Evolutionary conservation across 1,140 invertebrate species (phyloP), one percentile per base, ranked within the genome.

Genomic region (Choristoneura fumiferana): DNA sequence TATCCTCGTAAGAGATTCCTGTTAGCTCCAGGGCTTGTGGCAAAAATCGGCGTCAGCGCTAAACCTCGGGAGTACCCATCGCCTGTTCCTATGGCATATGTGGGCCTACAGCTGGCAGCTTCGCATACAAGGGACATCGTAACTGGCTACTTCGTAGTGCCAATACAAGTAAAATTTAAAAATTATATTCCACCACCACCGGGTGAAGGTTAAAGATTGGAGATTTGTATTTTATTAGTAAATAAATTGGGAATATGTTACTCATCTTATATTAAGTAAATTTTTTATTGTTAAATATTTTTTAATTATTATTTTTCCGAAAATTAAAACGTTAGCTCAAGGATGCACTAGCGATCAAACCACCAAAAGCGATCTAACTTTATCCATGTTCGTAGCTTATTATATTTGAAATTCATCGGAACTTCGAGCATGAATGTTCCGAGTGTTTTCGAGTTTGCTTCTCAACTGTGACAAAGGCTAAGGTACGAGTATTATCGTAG

Each of bases 111-210:
- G 55, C 17, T 87, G 15, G 77, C 76, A n/a, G 69, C 78, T 3
- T 66, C 69, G 15, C 65, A 81, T 54, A 72, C 73, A 40, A 69
- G 81, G 37, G 84, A 84, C 52, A 59, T 63, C 34, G 70, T 80
- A 3, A 71, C 73, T 1, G 77, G 69, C 4, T 76, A 76, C 35
- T 81, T 81, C 54, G 52, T 67, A 4, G 68, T 87, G 33, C 80
- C 81, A 0, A 63, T 84, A 12, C 22, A 63, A 12, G 76, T 76
- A 0, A 69, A 67, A 35, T 84, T 84, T 62, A 53, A 72, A 8
- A 84, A 78, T 52, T 78, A 78, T 57, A 35, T 49, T 5, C 35
- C 58, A 0, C 57, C 40, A 36, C 34, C 8, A 36, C 3, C 22
- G 8, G 33, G 9, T 12, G 65, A 73, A 59, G 45, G 39, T 10